phyloP scores from a whole-genome alignment of 2,888 invertebrate genomes.

The Spodoptera picta region DNA sequence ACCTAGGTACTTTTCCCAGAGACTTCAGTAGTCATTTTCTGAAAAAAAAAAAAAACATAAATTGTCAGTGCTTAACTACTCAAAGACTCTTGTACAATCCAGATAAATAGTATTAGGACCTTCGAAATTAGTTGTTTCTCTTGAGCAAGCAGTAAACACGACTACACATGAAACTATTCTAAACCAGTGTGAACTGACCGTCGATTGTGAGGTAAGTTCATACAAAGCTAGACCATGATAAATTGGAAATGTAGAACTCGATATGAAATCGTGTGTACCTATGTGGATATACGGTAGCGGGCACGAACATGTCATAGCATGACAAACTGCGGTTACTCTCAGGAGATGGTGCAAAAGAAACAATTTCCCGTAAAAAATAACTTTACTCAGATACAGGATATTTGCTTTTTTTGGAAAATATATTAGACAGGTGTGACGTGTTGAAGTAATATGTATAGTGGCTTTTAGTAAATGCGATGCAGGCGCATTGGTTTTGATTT shows the following conservation, averaged over 20 bases:
- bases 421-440: background rate
- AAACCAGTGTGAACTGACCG: too few species aligned
- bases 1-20: too few species aligned
- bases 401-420: conserved; percentile 6
- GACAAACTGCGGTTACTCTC: conserved; percentile 48
- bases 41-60: too few species aligned
- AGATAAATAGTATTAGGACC: background rate
- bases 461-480: too few species aligned
- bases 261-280: background rate
- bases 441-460: background rate
- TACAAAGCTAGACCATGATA: too few species aligned
- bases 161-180: too few species aligned
- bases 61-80: too few species aligned
- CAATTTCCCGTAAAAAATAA: conserved; percentile 34
- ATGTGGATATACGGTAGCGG: conserved; percentile 26
- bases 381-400: conserved; percentile 1
- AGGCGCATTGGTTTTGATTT: too few species aligned
- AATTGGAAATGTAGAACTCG: too few species aligned
- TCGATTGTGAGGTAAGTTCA: too few species aligned
- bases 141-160: background rate
- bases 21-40: too few species aligned
- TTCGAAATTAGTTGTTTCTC: conserved; percentile 24
- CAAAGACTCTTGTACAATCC: too few species aligned
- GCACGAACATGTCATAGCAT: conserved; percentile 27
- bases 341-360: conserved; percentile 28